Evolutionary conservation across 2,888 invertebrate genomes (phyloP), one percentile per base, ranked within the genome.

Genomic region (Nyleta sp.): DNA sequence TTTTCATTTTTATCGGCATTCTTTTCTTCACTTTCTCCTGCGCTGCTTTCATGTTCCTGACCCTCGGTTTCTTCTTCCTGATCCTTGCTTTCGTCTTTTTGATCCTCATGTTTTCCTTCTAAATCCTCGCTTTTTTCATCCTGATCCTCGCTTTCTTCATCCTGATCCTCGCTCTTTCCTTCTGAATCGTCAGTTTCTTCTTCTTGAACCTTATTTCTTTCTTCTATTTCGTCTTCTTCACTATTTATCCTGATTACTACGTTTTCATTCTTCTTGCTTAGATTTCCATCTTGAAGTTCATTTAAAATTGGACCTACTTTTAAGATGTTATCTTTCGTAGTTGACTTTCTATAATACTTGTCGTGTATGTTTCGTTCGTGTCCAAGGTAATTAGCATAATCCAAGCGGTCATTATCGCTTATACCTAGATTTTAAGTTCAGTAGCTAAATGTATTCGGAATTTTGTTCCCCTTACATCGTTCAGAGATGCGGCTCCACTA

Each of bases 331-430:
- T 42, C 42, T 10, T 10, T 42, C 15, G 6, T 17, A 13, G 42
- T 42, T 17, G 33, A 8, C 15, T 53, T 53, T 8, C 52, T 11
- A 35, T 53, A 53, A 33, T 33, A 33, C 15, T 53, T 53, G 18
- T 53, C 52, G 33, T 53, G 52, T 7, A 53, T 53, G 1, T 24
- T 5, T 18, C 11, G 18, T 18, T 53, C 52, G 33, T 53, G 52
- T 18, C 52, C 52, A 8, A 53, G 1, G 10, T 53, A 53, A 18
- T 53, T 53, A 5, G 52, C 52, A 5, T 15, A 33, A 11, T 53
- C 52, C 3, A 53, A 13, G 3, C 52, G 17, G 1, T 35, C 33
- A 18, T 53, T 53, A 18, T 53, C 52, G 22, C 7, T 28, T 28
- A 28, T 7, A 5, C 28, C 28, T n/a, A n/a, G n/a, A n/a, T n/a